Evolutionary conservation across 2,113 vertebrate genomes (phyloP), one percentile per base, ranked within the genome.

Genomic region (Siphamia tubifer): DNA sequence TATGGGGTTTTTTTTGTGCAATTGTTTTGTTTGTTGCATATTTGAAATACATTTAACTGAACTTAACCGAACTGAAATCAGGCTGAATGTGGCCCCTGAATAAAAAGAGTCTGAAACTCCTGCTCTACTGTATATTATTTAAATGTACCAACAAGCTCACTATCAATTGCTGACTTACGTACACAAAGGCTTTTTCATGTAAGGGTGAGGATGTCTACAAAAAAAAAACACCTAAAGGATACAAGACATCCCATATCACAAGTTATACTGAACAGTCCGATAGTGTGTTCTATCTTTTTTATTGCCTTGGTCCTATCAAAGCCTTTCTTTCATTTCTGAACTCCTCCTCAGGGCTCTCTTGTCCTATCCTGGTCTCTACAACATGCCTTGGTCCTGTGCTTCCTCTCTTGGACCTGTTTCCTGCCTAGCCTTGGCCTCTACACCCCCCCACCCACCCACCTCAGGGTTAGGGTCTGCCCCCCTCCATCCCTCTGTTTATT

Each of bases 401-500:
- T 38, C 56, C 30, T 35, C 45, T 68, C 51, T 17, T 9, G 24
- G 12, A 6, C 20, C 64, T 4, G 7, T 52, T 39, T 34, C 20
- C 47, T 78, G 63, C 77, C 34, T 60, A 38, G 55, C 74, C 17
- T 48, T 43, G 28, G 48, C 51, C 51, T 67, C 72, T 15, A 25
- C 36, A 25, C 36, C 40, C 24, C 32, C 40, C 60, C 74, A 39
- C 32, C n/a, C n/a, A 32, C 40, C 24, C 32, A 36, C 60, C 74
- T 43, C 32, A 44, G 3, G 66, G 47, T 60, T 60, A 64, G 8
- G 63, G 53, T 74, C 79, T 51, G 68, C 40, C 76, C 64, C 47
- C 36, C 69, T 74, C 57, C 73, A 47, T 77, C 81, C 40, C 79
- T 87, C 83, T 87, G 85, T 88, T 76, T 79, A 87, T 89, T 90